Evolutionary conservation across 1,140 invertebrate genomes (phyloP), one percentile per base, ranked within the genome.

Genomic region (Sitodiplosis mosellana): DNA sequence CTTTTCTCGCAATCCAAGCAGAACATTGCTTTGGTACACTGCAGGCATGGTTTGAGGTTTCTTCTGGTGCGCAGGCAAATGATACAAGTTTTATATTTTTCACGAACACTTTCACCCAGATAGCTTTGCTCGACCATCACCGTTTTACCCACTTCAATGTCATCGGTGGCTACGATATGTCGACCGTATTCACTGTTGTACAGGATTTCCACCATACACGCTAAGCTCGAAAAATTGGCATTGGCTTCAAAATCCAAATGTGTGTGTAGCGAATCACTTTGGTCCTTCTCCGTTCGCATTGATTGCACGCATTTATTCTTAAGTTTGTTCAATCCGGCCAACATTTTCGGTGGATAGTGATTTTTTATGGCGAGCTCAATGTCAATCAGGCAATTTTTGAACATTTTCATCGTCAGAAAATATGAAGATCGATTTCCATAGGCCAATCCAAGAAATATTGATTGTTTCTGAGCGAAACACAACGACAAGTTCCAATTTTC

Each of bases 341-440:
- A 55, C 3, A 60, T 47, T 11, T 56, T 41, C 12, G 58, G 48
- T 20, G 61, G 59, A 50, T 58, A 64, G 36, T 54, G 53, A n/a
- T 53, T 42, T 1, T 44, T 17, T n/a, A 61, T 44, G 18, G 56
- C 62, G 43, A 45, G 51, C 14, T 65, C 53, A 37, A 69, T 63
- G 46, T 70, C 69, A 18, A 48, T 33, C 2, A 69, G 20, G 48
- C 65, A 64, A 18, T 61, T 59, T 7, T 59, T 34, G 54, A 57
- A 66, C 40, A 64, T 59, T 21, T 55, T 46, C 18, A 67, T 37
- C 38, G 58, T 51, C 53, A 65, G 64, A 5, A 67, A 54, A 8
- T 61, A 59, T 11, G 64, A 63, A 12, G 68, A 69, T 46, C 67
- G 57, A 49, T 69, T 69, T 11, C 56, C 65, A 54, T 60, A 63